Conservation (phyloP, 2,888 invertebrate genomes). For the Alcis repandata region DNA sequence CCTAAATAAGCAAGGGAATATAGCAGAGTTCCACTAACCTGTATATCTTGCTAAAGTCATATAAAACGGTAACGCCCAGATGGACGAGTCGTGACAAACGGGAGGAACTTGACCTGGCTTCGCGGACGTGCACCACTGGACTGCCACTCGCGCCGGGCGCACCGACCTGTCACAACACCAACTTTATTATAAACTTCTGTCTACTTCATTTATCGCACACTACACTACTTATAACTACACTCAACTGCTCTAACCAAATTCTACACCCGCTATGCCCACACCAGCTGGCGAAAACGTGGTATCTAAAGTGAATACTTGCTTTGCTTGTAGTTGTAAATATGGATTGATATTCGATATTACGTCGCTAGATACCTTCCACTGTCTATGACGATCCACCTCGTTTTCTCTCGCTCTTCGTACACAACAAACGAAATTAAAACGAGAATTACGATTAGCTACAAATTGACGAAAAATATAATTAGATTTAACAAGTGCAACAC, state of each 20-base stretch:
- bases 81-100: slow-evolving; percentile 90
- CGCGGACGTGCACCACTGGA: slow-evolving; percentile 73
- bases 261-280: slow-evolving; percentile 75
- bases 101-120: slow-evolving; percentile 83
- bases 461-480: slow-evolving; percentile 76
- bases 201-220: slow-evolving; percentile 45
- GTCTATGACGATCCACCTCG: slow-evolving; percentile 78
- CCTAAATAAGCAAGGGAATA: background rate
- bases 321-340: slow-evolving; percentile 71
- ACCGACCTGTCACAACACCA: slow-evolving; percentile 75
- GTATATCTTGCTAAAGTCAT: slow-evolving; percentile 98
- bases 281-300: slow-evolving; percentile 87
- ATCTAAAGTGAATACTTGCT: slow-evolving; percentile 53
- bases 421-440: slow-evolving; percentile 64
- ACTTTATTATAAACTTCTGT: slow-evolving; percentile 33
- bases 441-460: slow-evolving; percentile 62
- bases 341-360: slow-evolving; percentile 77
- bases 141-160: slow-evolving; percentile 77
- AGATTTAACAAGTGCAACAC: slow-evolving; percentile 75
- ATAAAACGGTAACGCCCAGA: slow-evolving; percentile 97
- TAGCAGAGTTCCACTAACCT: slow-evolving; percentile 88
- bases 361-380: slow-evolving; percentile 78
- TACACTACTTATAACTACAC: slow-evolving; percentile 53
- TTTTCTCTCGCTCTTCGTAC: slow-evolving; percentile 62
- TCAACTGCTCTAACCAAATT: slow-evolving; percentile 70